Evolutionary conservation across 64 coral and sea anemone species (phyloP).

Genomic region (Actinia equina): DNA sequence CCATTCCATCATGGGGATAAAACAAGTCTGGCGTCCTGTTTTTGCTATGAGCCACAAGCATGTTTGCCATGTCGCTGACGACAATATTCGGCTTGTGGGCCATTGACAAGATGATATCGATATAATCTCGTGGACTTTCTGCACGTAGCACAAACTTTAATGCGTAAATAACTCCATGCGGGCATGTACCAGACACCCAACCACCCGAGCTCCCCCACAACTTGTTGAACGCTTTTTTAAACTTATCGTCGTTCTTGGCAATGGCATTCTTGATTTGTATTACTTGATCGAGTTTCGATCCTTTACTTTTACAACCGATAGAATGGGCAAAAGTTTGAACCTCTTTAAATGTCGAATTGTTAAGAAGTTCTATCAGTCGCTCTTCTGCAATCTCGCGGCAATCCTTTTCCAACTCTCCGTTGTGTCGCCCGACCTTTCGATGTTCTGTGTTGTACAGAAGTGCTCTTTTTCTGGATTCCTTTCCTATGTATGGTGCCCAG

Average conservation of each 20-base stretch:
- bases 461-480: slow-evolving; percentile 5
- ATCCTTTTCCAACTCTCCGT: slow-evolving; percentile 37
- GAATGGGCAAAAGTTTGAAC: slow-evolving; percentile 30
- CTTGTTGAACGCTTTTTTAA: slow-evolving; percentile 49
- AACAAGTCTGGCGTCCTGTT: slow-evolving; percentile 41
- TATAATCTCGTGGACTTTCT: slow-evolving; percentile 59
- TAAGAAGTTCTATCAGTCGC: slow-evolving; percentile 37
- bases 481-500: slow-evolving; percentile 51
- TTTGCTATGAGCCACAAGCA: slow-evolving; percentile 61
- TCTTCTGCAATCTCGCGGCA: slow-evolving; percentile 62
- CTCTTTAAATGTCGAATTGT: slow-evolving; percentile 23
- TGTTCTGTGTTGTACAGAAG: slow-evolving; percentile 53
- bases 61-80: slow-evolving; percentile 65
- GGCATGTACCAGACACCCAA: slow-evolving; percentile 29
- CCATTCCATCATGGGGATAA: slow-evolving; percentile 34
- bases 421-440: slow-evolving; percentile 14
- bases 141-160: slow-evolving; percentile 59
- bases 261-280: slow-evolving; percentile 32
- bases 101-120: slow-evolving; percentile 45
- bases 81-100: slow-evolving; percentile 43
- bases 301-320: slow-evolving; percentile 30
- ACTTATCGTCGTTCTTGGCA: slow-evolving; percentile 47
- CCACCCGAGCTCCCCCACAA: slow-evolving; percentile 44
- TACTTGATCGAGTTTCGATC: slow-evolving; percentile 50
- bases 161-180: slow-evolving; percentile 45